Evolutionary conservation across 2,113 vertebrate genomes (phyloP).

Genomic region (Nansenia antarctica): DNA sequence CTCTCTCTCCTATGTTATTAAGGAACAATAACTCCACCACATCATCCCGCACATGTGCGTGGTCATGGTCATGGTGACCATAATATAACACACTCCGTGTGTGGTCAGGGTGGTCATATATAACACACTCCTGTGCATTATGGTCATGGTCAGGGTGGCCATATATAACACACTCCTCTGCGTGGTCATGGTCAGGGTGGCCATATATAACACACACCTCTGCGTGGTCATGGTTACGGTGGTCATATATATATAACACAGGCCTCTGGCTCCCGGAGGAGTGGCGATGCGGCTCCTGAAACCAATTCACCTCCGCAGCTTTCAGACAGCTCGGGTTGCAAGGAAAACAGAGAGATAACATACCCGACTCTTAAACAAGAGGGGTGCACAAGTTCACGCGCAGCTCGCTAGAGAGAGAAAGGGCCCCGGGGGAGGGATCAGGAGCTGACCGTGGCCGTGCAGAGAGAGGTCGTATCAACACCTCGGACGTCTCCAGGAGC

Average conservation of each 20-base stretch:
- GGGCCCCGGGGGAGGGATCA: conserved; percentile 31
- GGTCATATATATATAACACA: no score
- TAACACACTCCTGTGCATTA: no score
- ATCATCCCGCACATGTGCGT: no score
- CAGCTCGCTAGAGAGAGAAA: conserved; percentile 26
- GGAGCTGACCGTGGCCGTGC: conserved; percentile 33
- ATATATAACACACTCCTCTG: no score
- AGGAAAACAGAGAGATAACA: conserved; percentile 64
- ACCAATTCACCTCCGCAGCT: conserved; percentile 57
- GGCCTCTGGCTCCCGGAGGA: background rate
- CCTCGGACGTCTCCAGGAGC: conserved; percentile 30
- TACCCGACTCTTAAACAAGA: conserved; percentile 44
- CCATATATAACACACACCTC: no score
- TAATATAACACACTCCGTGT: no score
- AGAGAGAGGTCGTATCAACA: conserved; percentile 50
- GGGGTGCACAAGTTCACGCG: conserved; percentile 49
- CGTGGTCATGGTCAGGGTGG: no score
- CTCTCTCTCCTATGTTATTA: background rate
- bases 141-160: no score
- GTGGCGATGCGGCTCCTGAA: conserved; percentile 42
- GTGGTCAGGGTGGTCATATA: background rate
- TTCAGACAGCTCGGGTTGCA: conserved; percentile 68
- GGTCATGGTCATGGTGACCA: no score
- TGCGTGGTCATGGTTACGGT: no score
- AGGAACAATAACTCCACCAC: conserved; percentile 4